Conservation (phyloP, 2,113 vertebrate species). For the Psilopogon haemacephalus region DNA sequence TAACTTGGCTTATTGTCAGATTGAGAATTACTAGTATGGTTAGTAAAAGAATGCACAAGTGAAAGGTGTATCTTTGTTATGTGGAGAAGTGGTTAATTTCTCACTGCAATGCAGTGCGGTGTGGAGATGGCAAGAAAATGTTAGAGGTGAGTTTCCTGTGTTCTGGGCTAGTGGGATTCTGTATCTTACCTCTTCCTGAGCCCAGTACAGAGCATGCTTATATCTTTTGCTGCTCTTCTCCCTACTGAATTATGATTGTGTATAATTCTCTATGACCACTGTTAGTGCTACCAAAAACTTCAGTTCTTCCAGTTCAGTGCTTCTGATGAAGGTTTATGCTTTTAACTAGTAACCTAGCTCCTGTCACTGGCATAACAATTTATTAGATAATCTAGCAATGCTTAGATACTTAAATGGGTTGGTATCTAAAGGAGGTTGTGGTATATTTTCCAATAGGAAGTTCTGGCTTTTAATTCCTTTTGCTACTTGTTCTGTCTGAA, state of each 20-base stretch:
- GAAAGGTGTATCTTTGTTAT: neutral
- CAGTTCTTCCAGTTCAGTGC: neutral
- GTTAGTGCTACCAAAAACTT: neutral
- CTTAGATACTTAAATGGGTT: neutral
- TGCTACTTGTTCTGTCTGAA: neutral
- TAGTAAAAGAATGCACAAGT: neutral
- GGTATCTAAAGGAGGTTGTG: neutral
- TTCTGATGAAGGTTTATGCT: neutral
- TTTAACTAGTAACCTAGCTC: neutral
- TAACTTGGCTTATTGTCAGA: neutral
- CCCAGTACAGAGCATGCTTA: neutral
- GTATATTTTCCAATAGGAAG: neutral
- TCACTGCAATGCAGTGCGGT: rapidly evolving
- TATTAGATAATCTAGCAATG: neutral
- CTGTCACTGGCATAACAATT: neutral
- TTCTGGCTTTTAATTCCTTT: neutral
- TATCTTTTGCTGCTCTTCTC: neutral
- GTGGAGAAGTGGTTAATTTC: neutral
- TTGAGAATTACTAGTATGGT: neutral
- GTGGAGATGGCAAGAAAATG: neutral
- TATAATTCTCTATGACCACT: neutral
- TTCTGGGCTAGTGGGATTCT: neutral
- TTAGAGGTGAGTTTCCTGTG: neutral
- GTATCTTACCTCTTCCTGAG: neutral
- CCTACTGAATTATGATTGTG: neutral